Percentiles rank a stretch among this genome's conserved stretches.
Evolutionary conservation across 2,888 invertebrate genomes (phyloP).

Genomic region (Cylloceria caligata): DNA sequence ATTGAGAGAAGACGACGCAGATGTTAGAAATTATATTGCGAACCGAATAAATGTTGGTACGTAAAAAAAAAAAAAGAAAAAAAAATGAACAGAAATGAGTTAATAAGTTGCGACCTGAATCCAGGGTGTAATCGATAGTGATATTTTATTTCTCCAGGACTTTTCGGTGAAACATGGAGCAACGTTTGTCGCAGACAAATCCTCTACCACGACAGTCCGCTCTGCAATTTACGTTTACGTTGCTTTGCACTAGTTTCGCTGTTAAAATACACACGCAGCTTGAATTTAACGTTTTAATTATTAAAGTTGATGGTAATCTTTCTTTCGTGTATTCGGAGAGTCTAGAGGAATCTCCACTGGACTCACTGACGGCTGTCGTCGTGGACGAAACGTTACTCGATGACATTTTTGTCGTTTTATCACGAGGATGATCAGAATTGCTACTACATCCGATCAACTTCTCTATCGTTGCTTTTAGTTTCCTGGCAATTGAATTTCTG

Average conservation of each 20-base stretch:
- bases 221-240: background rate
- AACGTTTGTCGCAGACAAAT: background rate
- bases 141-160: background rate
- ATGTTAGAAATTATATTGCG: constrained; percentile 21
- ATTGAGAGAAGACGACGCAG: background rate
- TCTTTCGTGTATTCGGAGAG: background rate
- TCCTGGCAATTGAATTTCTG: background rate
- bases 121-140: background rate
- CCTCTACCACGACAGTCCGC: background rate
- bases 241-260: background rate
- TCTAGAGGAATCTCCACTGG: background rate
- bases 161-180: background rate
- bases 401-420: background rate
- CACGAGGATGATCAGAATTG: background rate
- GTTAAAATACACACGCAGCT: background rate
- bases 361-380: background rate
- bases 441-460: background rate
- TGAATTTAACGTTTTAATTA: background rate
- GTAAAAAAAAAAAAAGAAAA: background rate
- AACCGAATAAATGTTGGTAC: constrained; percentile 15
- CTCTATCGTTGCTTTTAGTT: background rate
- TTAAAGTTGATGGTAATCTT: background rate
- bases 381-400: no score
- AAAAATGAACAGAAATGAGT: background rate
- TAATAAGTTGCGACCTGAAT: background rate